phyloP scores from a whole-genome alignment of 2,797 vertebrate species.

The Pangasius sanitwongsei region DNA sequence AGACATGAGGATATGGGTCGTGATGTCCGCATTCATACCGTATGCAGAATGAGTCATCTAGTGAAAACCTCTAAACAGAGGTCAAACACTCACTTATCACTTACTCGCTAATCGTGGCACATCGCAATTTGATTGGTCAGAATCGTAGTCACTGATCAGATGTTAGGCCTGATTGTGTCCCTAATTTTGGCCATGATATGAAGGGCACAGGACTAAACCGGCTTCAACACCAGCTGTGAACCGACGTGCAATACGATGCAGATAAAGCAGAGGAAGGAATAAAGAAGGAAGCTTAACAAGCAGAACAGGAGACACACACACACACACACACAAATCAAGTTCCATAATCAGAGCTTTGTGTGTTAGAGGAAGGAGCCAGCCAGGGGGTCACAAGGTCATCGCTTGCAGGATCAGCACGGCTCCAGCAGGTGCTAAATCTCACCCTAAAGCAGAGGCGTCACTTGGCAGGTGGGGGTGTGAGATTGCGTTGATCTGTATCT shows the following conservation, averaged over 20 bases:
- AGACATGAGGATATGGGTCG: background rate
- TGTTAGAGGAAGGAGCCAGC: constrained; percentile 9
- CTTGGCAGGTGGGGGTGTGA: constrained; percentile 47
- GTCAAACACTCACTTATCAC: background rate
- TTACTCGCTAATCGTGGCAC: background rate
- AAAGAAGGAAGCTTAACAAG: background rate
- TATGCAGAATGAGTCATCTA: background rate
- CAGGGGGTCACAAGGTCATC: background rate
- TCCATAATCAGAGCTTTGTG: constrained; percentile 39
- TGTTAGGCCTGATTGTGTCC: background rate
- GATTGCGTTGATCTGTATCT: constrained; percentile 38
- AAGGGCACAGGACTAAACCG: background rate
- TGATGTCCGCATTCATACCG: background rate
- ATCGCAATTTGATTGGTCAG: background rate
- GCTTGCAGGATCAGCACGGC: constrained; percentile 28
- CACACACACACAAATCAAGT: background rate
- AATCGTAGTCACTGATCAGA: background rate
- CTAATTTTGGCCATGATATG: background rate
- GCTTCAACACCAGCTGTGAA: background rate
- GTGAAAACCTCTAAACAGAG: background rate
- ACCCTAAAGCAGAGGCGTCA: constrained; percentile 39
- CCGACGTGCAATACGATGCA: background rate
- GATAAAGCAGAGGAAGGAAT: background rate
- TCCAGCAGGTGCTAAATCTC: constrained; percentile 51
- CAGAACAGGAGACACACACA: background rate